Base-by-base conservation (phyloP, 30 jellyfish, hydroid and myxozoan species). In the Pelagia noctiluca region DNA sequence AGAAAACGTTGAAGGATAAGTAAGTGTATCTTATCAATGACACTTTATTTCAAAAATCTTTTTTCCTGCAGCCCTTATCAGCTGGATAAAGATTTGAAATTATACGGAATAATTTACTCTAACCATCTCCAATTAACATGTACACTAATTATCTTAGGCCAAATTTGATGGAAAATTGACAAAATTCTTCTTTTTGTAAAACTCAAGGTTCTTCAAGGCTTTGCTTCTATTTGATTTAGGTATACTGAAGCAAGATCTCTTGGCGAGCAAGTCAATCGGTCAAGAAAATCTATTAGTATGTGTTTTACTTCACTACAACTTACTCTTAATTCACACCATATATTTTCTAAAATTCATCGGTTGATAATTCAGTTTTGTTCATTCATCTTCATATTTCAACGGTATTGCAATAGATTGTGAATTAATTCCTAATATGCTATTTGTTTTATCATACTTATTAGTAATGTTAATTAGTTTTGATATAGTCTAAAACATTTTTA, bases 181-280 rank as follows among this genome's bases (percentile, higher is more conserved):
- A 10, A 30, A 10, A 37, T 24, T 37, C 75, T 71, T 46, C 3
- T 71, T 35, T 28, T 31, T 38, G 5, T 12, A 0, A 42, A 50
- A 1, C 26, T 72, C 13, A n/a, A 42, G 22, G 0, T 47, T 42
- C 16, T 3, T 29, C 8, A 12, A 2, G 16, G 0, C 0, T 30
- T 21, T 23, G 33, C 48, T 16, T 31, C 31, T 67, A 23, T 2
- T 64, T 42, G 57, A 8, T 42, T 42, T 19, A 94, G 99, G 71
- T 94, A 94, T 63, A 21, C 94, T 3, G 99, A 94, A 30, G 99
- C 99, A 22, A 88, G 89, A 38, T 29, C 78, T 5, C 90, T 94
- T 42, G 99, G 99, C 19, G 97, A 94, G 79, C 96, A 94, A 71
- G 99, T 94, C 63, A 94, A 94, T 81, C 80, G 72, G 57, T 77